Conservation (phyloP, 2,113 vertebrate species). For the Centropus bengalensis region DNA sequence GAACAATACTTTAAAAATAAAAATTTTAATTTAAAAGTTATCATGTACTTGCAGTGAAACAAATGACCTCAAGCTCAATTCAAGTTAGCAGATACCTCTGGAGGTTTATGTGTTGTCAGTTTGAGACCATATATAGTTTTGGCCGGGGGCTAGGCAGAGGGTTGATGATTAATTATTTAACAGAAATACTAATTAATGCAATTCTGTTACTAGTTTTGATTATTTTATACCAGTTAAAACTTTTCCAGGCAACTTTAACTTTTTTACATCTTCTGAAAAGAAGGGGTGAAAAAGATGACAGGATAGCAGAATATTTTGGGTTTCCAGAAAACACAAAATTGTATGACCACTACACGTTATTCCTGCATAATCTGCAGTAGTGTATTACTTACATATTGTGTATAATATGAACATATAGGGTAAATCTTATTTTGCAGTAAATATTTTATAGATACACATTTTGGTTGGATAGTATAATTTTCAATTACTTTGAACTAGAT, state of each 20-base stretch:
- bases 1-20: slow-evolving; percentile 31
- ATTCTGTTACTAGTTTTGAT: slow-evolving; percentile 67
- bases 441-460: background rate
- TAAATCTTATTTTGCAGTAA: background rate
- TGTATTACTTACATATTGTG: background rate
- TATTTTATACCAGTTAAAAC: slow-evolving; percentile 23
- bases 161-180: slow-evolving; percentile 69
- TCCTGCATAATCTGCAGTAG: background rate
- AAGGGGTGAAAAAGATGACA: background rate
- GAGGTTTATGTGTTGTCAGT: slow-evolving; percentile 69
- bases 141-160: slow-evolving; percentile 49
- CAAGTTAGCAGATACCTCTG: slow-evolving; percentile 45
- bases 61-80: slow-evolving; percentile 57
- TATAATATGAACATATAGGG: background rate
- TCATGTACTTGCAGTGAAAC: slow-evolving; percentile 28
- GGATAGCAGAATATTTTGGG: background rate
- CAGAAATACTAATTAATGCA: slow-evolving; percentile 71
- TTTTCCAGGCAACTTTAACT: background rate
- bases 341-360: accelerated
- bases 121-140: slow-evolving; percentile 60
- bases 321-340: background rate
- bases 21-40: slow-evolving; percentile 26
- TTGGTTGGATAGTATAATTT: background rate
- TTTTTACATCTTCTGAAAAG: background rate
- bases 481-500: background rate